A percentile compares a stretch with the other conserved stretches of the same genome.
These are phyloP conservation scores for Chalcosyrphus nemorum DNA, from an alignment of 2,888 invertebrate genomes.

Conservation along the genomic window DNA sequence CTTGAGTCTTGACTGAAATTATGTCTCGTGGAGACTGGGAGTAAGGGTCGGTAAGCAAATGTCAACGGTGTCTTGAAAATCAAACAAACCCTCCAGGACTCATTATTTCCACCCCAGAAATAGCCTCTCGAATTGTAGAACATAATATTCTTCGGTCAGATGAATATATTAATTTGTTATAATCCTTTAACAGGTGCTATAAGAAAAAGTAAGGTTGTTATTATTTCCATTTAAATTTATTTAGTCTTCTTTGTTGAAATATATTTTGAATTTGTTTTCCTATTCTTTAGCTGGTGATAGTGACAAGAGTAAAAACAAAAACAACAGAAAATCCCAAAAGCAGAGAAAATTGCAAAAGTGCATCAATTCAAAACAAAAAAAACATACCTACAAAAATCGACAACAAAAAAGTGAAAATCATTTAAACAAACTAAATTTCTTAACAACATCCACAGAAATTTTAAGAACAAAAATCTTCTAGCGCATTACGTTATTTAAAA, in stretches of 20 bases:
- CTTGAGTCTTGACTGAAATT: too few species aligned
- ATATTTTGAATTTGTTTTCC: background rate
- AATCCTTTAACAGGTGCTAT: too few species aligned
- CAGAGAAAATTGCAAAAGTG: constrained; percentile 64
- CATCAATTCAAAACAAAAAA: constrained; percentile 64
- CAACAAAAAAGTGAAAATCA: constrained; percentile 75
- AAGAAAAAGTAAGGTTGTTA: constrained; percentile 1
- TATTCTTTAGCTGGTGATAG: constrained; percentile 54
- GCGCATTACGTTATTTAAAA: constrained; percentile 73
- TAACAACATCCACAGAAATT: constrained; percentile 60
- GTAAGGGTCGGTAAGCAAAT: too few species aligned
- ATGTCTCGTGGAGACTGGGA: too few species aligned
- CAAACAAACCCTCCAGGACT: too few species aligned
- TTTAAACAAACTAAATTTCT: constrained; percentile 44
- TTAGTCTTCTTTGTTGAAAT: background rate
- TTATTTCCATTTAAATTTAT: constrained; percentile 5
- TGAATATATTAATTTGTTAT: too few species aligned
- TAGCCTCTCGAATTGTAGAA: too few species aligned
- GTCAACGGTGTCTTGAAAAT: too few species aligned
- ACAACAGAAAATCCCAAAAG: constrained; percentile 68
- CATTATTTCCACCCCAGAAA: too few species aligned
- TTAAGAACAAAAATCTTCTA: too few species aligned
- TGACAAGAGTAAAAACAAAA: constrained; percentile 74
- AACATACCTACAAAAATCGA: constrained; percentile 55
- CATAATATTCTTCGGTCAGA: too few species aligned